Evolutionary conservation across 2,888 invertebrate species (phyloP), one percentile per base, ranked within the genome.

Genomic region (Synergus laeviventris): DNA sequence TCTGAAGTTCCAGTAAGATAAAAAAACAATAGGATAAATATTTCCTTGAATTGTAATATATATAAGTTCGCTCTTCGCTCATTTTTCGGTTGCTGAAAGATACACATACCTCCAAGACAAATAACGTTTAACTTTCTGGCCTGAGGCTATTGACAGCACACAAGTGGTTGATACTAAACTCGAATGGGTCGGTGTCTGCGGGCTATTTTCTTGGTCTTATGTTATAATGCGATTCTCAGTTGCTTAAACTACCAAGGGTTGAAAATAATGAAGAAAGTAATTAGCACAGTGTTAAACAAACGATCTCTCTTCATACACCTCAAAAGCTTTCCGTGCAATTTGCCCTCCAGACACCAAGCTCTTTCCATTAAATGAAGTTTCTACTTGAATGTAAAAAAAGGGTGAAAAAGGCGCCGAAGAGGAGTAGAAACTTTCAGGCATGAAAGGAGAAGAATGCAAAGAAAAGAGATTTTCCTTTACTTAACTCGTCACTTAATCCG

Each of bases 191-290:
- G 18, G 12, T 56, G 36, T 64, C 78, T 61, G 66, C 73, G 76
- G 64, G 80, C 77, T 59, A 76, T 79, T 81, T 64, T 60, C 76
- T 66, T 73, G 64, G 66, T 76, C 59, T 73, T 74, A 74, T 76
- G 45, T 73, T 74, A 74, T 76, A 45, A 76, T 49, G 76, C 64
- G 74, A 74, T 49, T 42, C 62, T 70, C 36, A 49, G 74, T 56
- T 60, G 76, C 74, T 74, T 74, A 78, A 78, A 73, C 45, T 56
- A 56, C 39, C 73, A 54, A 75, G 74, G 59, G 77, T 78, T 66
- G 75, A 56, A 76, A 76, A 80, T 78, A 81, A 80, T 81, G 78
- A 77, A 77, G 77, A 61, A 75, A 77, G 77, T 77, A 80, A 80
- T 81, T 81, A 77, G 70, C 74, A 76, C 77, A 59, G 62, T 76